phyloP scores from a whole-genome alignment of 2,888 invertebrate genomes.

The Orchesella flavescens region DNA sequence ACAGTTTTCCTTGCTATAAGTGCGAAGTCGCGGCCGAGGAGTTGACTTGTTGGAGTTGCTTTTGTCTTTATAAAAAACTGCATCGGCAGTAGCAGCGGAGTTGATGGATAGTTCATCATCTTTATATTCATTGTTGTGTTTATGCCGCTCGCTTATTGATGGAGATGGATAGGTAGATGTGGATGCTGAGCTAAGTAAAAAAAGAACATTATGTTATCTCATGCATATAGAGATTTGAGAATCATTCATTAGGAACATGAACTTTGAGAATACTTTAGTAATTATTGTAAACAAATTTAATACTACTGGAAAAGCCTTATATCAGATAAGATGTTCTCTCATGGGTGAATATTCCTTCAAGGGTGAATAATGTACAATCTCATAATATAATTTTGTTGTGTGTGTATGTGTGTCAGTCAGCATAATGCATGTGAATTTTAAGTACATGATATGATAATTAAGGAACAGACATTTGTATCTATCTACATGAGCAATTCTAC shows the following conservation, averaged over 20 bases:
- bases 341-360: no score
- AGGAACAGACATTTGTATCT: background rate
- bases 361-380: no score
- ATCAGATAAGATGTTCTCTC: no score
- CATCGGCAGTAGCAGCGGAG: slow-evolving; percentile 23
- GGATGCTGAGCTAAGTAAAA: slow-evolving; percentile 2
- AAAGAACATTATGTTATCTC: background rate
- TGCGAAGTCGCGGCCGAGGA: background rate
- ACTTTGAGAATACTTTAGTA: no score
- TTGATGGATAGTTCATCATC: slow-evolving; percentile 18
- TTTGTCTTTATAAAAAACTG: slow-evolving; percentile 17
- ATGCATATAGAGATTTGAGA: no score
- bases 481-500: no score
- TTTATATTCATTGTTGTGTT: background rate
- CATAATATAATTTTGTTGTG: no score
- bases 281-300: no score
- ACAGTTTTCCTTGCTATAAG: slow-evolving; percentile 11
- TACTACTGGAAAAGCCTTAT: no score
- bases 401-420: no score
- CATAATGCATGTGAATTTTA: background rate
- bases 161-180: background rate
- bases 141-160: background rate
- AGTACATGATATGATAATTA: slow-evolving; percentile 14
- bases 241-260: no score
- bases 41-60: background rate